phyloP scores from a whole-genome alignment of 1,140 invertebrate species.

The Aphelenchoides avenae region DNA sequence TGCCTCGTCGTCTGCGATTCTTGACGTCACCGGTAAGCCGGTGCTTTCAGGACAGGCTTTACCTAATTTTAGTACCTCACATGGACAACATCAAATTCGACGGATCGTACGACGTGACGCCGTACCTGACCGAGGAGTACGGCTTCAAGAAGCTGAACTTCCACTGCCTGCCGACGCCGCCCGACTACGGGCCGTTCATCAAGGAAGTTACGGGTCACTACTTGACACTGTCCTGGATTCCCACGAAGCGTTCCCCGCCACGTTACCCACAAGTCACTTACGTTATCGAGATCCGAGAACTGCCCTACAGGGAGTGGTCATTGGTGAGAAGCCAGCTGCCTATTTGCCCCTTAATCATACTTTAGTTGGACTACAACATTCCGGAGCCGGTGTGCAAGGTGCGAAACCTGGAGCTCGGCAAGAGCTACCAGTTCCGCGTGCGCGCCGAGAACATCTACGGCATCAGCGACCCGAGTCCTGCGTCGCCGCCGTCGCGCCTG shows the following conservation, averaged over 20 bases:
- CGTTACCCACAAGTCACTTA: constrained; percentile 59
- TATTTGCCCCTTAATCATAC: neutral
- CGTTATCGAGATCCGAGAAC: constrained; percentile 58
- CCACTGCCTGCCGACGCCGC: constrained; percentile 52
- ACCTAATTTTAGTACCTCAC: constrained; percentile 20
- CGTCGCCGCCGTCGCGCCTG: constrained; percentile 57
- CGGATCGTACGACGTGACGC: constrained; percentile 52
- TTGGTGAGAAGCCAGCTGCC: constrained; percentile 28
- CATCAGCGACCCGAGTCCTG: constrained; percentile 80
- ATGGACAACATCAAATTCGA: constrained; percentile 58
- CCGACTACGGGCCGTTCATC: constrained; percentile 57
- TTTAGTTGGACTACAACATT: constrained; percentile 58
- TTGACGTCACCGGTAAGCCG: constrained; percentile 46
- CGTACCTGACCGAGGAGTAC: constrained; percentile 58
- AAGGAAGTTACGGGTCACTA: constrained; percentile 59
- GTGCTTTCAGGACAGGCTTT: neutral
- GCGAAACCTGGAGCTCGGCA: constrained; percentile 57
- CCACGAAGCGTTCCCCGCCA: constrained; percentile 55
- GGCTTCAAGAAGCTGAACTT: constrained; percentile 58
- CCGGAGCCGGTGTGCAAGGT: constrained; percentile 59
- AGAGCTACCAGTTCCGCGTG: constrained; percentile 70
- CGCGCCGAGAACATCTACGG: constrained; percentile 92
- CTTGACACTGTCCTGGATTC: constrained; percentile 59
- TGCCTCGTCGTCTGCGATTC: constrained; percentile 50
- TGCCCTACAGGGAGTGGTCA: constrained; percentile 58